Percentiles rank a stretch among this genome's conserved stretches.
Evolutionary conservation across 2,797 vertebrate genomes (phyloP).

Genomic region (Myoxocephalus aenaeus): DNA sequence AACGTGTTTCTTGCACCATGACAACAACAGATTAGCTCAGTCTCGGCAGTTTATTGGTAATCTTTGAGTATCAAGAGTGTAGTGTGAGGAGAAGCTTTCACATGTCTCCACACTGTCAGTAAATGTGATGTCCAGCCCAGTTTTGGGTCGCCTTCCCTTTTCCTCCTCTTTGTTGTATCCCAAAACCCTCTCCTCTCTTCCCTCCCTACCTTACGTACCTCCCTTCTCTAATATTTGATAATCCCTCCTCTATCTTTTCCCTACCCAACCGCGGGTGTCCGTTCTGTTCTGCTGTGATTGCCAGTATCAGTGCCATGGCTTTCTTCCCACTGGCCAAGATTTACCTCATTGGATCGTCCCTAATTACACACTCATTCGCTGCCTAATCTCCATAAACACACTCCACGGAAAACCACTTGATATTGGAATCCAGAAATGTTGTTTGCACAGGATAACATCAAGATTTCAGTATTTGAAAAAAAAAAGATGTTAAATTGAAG

Average conservation of each 20-base stretch:
- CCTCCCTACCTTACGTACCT: background rate
- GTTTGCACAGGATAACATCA: slow-evolving; percentile 48
- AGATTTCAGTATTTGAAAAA: slow-evolving; percentile 32
- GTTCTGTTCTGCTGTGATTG: slow-evolving; percentile 53
- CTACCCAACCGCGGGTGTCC: slow-evolving; percentile 6
- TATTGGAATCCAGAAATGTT: slow-evolving; percentile 40
- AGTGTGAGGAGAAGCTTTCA: slow-evolving; percentile 16
- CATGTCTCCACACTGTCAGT: slow-evolving; percentile 29
- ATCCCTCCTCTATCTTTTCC: slow-evolving; percentile 22
- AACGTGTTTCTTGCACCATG: slow-evolving; percentile 23
- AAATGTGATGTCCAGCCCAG: slow-evolving; percentile 20
- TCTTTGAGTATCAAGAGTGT: slow-evolving; percentile 22
- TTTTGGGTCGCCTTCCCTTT: background rate
- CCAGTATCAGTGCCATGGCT: slow-evolving; percentile 48
- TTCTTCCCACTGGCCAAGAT: slow-evolving; percentile 61
- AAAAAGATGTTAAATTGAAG: slow-evolving; percentile 23
- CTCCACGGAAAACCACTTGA: slow-evolving; percentile 33
- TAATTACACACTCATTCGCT: slow-evolving; percentile 60
- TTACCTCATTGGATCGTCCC: slow-evolving; percentile 55
- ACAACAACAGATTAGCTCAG: slow-evolving; percentile 19
- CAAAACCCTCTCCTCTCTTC: background rate
- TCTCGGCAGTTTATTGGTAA: slow-evolving; percentile 25
- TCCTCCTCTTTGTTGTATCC: background rate
- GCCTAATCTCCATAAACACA: slow-evolving; percentile 69
- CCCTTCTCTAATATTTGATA: slow-evolving; percentile 18